A percentile compares a stretch with the other conserved stretches of the same genome.
These are phyloP conservation scores for Calameuta filiformis DNA, from an alignment of 2,888 invertebrate species.

Conservation along the genomic window DNA sequence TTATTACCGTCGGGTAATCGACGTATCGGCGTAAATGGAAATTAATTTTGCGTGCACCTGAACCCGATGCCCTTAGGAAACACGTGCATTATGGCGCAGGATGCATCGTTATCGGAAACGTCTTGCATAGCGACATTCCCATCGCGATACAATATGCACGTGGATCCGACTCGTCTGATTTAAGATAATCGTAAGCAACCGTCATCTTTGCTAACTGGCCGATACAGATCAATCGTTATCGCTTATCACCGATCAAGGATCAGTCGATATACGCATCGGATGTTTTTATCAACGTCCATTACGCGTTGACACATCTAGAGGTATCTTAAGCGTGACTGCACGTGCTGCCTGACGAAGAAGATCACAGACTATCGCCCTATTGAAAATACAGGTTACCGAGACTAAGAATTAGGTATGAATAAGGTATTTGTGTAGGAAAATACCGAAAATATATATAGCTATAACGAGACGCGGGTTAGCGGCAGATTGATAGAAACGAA, in stretches of 20 bases:
- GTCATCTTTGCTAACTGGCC: not conserved
- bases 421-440: not conserved
- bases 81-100: not conserved
- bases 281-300: not conserved
- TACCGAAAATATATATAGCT: not conserved
- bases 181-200: not conserved
- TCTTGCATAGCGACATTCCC: not conserved
- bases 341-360: not conserved
- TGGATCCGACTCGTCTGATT: not conserved
- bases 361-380: no score
- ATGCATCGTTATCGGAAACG: not conserved
- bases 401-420: not conserved
- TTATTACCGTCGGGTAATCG: not conserved
- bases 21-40: conserved; percentile 37
- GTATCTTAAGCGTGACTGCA: not conserved
- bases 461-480: not conserved
- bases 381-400: not conserved
- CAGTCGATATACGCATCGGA: not conserved
- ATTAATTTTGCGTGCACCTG: conserved; percentile 54
- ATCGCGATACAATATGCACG: not conserved
- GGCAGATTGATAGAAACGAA: not conserved
- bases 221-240: not conserved
- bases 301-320: no score
- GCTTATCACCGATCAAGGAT: not conserved
- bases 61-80: not conserved